Evolutionary conservation across 2,797 vertebrate species (phyloP).

Genomic region (Hemitrygon akajei): DNA sequence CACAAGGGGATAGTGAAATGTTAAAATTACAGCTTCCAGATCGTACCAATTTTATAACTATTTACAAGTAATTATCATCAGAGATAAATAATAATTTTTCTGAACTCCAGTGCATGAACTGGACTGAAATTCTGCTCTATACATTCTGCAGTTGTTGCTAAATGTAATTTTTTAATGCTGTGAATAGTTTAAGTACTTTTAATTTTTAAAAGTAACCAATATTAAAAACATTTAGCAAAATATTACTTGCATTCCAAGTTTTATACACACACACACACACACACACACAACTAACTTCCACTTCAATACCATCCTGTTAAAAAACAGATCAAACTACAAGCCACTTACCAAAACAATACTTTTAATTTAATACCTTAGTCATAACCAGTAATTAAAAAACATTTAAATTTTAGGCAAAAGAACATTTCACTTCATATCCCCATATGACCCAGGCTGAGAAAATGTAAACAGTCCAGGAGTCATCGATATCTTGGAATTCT

Average conservation of each 20-base stretch:
- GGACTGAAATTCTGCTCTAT: background rate
- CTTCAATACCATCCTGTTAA: background rate
- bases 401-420: background rate
- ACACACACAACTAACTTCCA: background rate
- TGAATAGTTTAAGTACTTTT: background rate
- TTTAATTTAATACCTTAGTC: background rate
- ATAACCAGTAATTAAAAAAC: background rate
- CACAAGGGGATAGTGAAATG: background rate
- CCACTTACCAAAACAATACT: background rate
- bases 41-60: background rate
- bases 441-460: conserved; percentile 5
- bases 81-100: conserved; percentile 23
- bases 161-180: background rate
- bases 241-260: background rate
- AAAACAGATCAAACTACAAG: background rate
- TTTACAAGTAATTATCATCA: conserved; percentile 25
- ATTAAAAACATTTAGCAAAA: background rate
- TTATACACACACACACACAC: background rate
- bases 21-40: background rate
- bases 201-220: background rate
- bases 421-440: background rate
- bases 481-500: background rate
- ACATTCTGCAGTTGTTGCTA: background rate
- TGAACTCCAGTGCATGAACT: background rate
- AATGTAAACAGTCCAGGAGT: conserved; percentile 9